A percentile compares a stretch with the other conserved stretches of the same genome.
These are phyloP conservation scores for Melangyna quadrimaculata DNA, from an alignment of 2,888 invertebrate species.

Conservation along the genomic window DNA sequence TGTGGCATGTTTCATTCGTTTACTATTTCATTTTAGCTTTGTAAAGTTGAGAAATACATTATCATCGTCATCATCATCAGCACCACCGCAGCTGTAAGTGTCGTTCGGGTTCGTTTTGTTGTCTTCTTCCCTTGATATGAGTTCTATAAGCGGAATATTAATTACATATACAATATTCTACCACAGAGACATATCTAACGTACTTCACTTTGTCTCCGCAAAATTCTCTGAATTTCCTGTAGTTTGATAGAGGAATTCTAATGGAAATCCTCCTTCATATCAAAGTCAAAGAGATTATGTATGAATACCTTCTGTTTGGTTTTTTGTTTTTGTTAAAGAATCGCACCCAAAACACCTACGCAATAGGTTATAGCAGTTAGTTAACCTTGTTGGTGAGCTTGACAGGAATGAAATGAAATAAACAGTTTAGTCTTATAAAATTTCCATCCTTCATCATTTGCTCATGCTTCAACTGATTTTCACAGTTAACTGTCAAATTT, in stretches of 20 bases:
- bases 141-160: slow-evolving; percentile 42
- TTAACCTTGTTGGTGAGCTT: background rate
- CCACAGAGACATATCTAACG: slow-evolving; percentile 33
- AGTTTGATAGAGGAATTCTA: slow-evolving; percentile 42
- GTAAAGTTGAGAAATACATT: slow-evolving; percentile 40
- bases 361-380: background rate
- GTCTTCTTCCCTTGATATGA: background rate
- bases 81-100: background rate
- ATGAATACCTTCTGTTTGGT: slow-evolving; percentile 20
- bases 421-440: background rate
- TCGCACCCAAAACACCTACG: slow-evolving; percentile 48
- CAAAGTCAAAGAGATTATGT: slow-evolving; percentile 29
- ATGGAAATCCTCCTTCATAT: slow-evolving; percentile 42
- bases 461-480: slow-evolving; percentile 2
- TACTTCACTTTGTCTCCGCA: slow-evolving; percentile 54
- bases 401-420: background rate
- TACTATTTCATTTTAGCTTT: slow-evolving; percentile 33
- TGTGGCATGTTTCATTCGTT: slow-evolving; percentile 13
- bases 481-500: background rate
- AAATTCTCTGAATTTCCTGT: slow-evolving; percentile 62
- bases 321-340: slow-evolving; percentile 23
- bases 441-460: slow-evolving; percentile 43
- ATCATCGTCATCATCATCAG: slow-evolving; percentile 1
- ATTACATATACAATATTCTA: slow-evolving; percentile 65
- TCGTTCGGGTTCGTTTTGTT: slow-evolving; percentile 3